A percentile compares a stretch with the other conserved stretches of the same genome.
Evolutionary conservation across 2,797 vertebrate species (phyloP).

Genomic region (Chrosomus eos): DNA sequence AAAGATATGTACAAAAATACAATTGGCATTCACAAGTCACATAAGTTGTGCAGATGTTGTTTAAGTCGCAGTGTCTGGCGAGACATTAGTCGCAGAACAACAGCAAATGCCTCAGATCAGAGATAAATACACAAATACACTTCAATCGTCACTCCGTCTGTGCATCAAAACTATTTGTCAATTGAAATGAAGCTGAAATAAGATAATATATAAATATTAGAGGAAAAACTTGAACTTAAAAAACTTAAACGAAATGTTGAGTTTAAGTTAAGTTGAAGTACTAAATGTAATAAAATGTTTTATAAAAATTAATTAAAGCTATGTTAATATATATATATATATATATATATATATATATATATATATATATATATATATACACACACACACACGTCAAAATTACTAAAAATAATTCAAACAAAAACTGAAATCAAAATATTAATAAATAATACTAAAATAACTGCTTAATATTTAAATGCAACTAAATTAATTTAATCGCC

Average conservation of each 20-base stretch:
- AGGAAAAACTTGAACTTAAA: background rate
- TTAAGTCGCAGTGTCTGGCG: background rate
- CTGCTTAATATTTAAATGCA: background rate
- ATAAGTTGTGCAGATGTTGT: conserved; percentile 8
- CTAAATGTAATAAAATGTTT: no score
- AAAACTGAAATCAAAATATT: background rate
- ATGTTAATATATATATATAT: background rate
- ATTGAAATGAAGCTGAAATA: background rate
- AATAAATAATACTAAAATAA: background rate
- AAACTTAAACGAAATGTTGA: background rate
- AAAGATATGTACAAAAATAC: background rate
- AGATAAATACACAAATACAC: background rate
- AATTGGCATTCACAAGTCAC: background rate
- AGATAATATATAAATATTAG: background rate
- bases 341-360: no score
- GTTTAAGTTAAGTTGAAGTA: no score
- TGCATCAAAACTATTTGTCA: background rate
- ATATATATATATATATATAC: no score
- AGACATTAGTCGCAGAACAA: conserved; percentile 9
- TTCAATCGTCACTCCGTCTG: background rate
- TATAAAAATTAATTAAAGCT: background rate
- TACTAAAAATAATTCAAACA: no score
- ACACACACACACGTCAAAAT: no score
- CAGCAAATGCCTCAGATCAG: conserved; percentile 1
- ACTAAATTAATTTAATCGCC: background rate